These are phyloP conservation scores for Drosophila littoralis DNA, from an alignment of 1,140 invertebrate species.

Conservation along the genomic window DNA sequence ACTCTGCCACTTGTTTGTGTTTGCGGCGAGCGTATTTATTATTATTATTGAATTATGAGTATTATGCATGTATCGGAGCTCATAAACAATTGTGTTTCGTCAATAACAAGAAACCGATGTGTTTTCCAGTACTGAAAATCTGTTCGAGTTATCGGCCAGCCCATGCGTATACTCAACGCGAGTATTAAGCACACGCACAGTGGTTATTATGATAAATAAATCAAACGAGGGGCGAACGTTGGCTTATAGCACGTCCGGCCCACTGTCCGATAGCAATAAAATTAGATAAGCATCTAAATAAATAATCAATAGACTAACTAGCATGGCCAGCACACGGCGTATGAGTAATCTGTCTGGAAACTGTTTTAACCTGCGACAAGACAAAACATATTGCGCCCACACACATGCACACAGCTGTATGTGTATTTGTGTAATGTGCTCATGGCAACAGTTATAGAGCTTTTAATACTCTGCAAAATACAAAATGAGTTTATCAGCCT, in stretches of 20 bases:
- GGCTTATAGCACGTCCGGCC: not conserved
- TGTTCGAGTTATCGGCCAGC: slow-evolving; percentile 14
- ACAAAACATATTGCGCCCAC: slow-evolving; percentile 17
- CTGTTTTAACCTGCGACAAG: slow-evolving; percentile 28
- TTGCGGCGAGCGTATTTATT: slow-evolving; percentile 53
- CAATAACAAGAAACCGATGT: slow-evolving; percentile 8
- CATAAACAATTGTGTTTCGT: slow-evolving; percentile 30
- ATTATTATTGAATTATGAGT: slow-evolving; percentile 61
- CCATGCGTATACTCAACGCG: slow-evolving; percentile 56
- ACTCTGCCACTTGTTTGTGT: slow-evolving; percentile 24
- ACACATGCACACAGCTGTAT: not conserved
- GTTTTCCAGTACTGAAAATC: not conserved
- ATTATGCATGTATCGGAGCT: slow-evolving; percentile 42
- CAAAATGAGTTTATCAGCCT: not conserved
- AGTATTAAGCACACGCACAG: slow-evolving; percentile 44
- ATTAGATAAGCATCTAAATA: slow-evolving; percentile 16
- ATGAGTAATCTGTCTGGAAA: slow-evolving; percentile 23
- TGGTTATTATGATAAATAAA: slow-evolving; percentile 14
- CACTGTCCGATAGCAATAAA: not conserved
- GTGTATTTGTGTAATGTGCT: not conserved
- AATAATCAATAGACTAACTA: slow-evolving; percentile 26
- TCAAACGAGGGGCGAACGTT: not conserved
- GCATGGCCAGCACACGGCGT: not conserved
- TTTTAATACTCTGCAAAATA: not conserved
- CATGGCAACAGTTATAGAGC: not conserved